Evolutionary conservation across 2,797 vertebrate genomes (phyloP).

Genomic region (Cercopithecus hamlyni): DNA sequence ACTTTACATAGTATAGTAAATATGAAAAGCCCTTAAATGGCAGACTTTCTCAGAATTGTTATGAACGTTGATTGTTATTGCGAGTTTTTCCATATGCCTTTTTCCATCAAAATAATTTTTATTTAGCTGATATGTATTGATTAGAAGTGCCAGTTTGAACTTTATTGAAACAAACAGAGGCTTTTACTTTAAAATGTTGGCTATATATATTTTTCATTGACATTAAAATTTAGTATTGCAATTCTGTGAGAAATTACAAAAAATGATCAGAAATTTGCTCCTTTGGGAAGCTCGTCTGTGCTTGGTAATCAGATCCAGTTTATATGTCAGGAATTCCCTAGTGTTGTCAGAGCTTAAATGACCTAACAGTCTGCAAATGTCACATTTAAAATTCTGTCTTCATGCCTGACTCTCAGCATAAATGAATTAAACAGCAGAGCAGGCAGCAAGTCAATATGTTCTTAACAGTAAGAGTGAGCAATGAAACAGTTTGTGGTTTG

Average conservation of each 20-base stretch:
- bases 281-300: conserved; percentile 77
- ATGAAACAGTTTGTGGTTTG: conserved; percentile 83
- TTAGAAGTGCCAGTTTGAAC: conserved; percentile 71
- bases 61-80: conserved; percentile 67
- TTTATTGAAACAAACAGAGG: conserved; percentile 76
- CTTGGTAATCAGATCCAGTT: conserved; percentile 84
- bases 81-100: conserved; percentile 70
- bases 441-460: conserved; percentile 87
- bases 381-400: conserved; percentile 89
- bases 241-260: conserved; percentile 34
- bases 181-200: conserved; percentile 76
- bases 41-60: conserved; percentile 60
- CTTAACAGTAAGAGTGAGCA: conserved; percentile 84
- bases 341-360: conserved; percentile 85
- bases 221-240: conserved; percentile 55
- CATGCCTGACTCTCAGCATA: conserved; percentile 86
- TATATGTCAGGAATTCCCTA: conserved; percentile 86
- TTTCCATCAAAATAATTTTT: conserved; percentile 69
- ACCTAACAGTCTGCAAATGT: conserved; percentile 88
- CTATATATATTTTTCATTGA: conserved; percentile 63
- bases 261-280: conserved; percentile 72
- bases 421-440: conserved; percentile 89
- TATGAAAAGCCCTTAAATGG: conserved; percentile 59
- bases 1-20: conserved; percentile 50
- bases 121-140: conserved; percentile 46